Evolutionary conservation across 64 coral and sea anemone genomes (phyloP), one percentile per base, ranked within the genome.

Genomic region (Cladopsammia gracilis): DNA sequence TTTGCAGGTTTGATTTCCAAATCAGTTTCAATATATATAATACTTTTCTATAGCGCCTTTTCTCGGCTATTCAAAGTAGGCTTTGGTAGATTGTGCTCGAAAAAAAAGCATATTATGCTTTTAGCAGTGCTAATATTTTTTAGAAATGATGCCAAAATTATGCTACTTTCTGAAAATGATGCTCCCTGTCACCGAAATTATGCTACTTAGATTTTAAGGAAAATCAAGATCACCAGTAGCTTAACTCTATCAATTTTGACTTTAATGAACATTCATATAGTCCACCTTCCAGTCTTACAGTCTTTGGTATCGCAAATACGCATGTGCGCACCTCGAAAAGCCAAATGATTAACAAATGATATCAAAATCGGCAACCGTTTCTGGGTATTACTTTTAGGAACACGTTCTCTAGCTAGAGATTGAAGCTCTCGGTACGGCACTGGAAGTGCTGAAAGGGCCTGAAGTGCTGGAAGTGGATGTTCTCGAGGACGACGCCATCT

Each of bases 401-500:
- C 34, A 34, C 34, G 34, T 34, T 34, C 34, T 34, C 34, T 34
- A 34, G 34, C 34, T 34, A 34, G 34, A 34, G 34, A 34, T 34
- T 34, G 34, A 34, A 34, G 34, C 34, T 34, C 34, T 34, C 34
- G 34, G 34, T 34, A 34, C 34, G 34, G 34, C 34, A 34, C 34
- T 34, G 34, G 34, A 34, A 34, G 34, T 34, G 34, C 34, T 34
- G 34, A 34, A 34, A 34, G 34, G 34, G 62, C 62, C 19, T 7
- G 4, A 43, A 70, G 66, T 24, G 66, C n/a, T 70, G 66, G 74
- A 77, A 78, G 49, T 77, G 75, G 75, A 70, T 70, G n/a, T 45
- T 20, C 45, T 86, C 82, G 83, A 93, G 83, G 62, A 87, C 49
- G 75, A 87, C 91, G 91, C 75, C 92, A 93, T 88, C 65, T 93